phyloP scores from a whole-genome alignment of 2,113 vertebrate species.

The Phalacrocorax carbo region DNA sequence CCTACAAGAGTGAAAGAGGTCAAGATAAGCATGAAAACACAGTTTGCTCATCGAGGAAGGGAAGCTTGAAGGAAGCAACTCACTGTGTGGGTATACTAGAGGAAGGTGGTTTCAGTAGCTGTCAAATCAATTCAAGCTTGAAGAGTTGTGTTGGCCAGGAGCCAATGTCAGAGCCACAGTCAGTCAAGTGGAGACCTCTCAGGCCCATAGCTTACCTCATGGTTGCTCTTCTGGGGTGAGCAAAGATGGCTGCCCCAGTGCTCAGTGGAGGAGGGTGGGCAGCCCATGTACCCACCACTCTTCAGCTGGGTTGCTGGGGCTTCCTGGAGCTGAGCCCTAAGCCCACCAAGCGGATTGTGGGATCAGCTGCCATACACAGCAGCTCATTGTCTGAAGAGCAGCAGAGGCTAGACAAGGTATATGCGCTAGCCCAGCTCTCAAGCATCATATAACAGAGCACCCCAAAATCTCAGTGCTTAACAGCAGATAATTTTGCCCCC shows the following conservation, averaged over 20 bases:
- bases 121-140: background rate
- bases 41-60: fast-evolving
- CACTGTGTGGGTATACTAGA: fast-evolving
- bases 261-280: background rate
- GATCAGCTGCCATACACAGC: fast-evolving
- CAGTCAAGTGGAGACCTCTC: background rate
- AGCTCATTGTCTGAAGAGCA: background rate
- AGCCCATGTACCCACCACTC: background rate
- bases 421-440: background rate
- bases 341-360: fast-evolving
- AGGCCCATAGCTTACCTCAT: background rate
- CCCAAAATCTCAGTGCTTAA: background rate
- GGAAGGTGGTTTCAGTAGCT: background rate
- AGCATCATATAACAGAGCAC: fast-evolving
- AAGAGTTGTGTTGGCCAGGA: background rate
- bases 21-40: background rate
- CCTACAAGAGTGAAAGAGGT: background rate
- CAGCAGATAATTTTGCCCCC: background rate
- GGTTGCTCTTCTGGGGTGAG: background rate
- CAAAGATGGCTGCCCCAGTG: background rate
- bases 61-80: background rate
- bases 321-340: background rate
- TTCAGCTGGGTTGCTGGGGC: background rate
- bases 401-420: background rate
- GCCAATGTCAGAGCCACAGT: background rate